A percentile compares a stretch with the other conserved stretches of the same genome.
These are phyloP conservation scores for Bombus balteatus DNA, from an alignment of 1,140 invertebrate genomes.

Conservation along the genomic window DNA sequence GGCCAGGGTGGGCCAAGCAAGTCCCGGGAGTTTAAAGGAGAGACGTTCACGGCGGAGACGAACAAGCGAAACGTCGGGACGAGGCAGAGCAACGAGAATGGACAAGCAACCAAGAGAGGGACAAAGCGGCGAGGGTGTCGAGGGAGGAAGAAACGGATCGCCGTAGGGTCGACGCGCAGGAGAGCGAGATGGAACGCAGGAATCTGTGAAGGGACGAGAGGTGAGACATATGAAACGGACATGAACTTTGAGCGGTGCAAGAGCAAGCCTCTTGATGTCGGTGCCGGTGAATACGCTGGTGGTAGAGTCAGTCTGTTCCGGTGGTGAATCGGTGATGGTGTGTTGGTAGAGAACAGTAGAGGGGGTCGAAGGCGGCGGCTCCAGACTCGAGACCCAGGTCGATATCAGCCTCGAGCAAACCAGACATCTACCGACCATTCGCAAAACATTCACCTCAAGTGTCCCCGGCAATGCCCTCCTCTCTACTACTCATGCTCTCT, in stretches of 20 bases:
- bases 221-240: conserved; percentile 79
- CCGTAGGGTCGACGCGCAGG: conserved; percentile 50
- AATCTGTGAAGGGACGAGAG: conserved; percentile 74
- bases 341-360: conserved; percentile 37
- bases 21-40: conserved; percentile 64
- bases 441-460: conserved; percentile 83
- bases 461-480: conserved; percentile 76
- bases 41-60: conserved; percentile 42
- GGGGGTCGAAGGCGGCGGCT: conserved; percentile 74
- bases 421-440: conserved; percentile 83
- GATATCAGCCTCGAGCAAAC: conserved; percentile 82
- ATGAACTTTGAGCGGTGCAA: conserved; percentile 74
- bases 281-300: conserved; percentile 42
- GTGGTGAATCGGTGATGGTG: conserved; percentile 52
- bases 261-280: conserved; percentile 50
- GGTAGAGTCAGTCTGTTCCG: conserved; percentile 59
- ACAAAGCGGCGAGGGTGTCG: neutral
- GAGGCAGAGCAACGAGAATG: conserved; percentile 27
- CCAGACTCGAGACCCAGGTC: conserved; percentile 78
- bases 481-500: conserved; percentile 38
- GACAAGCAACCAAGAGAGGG: conserved; percentile 1
- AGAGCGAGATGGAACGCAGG: conserved; percentile 64
- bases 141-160: conserved; percentile 55
- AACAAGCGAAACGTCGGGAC: conserved; percentile 21
- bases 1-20: conserved; percentile 28